Conservation (phyloP, 1,140 invertebrate species). For the Lethrus apterus region DNA sequence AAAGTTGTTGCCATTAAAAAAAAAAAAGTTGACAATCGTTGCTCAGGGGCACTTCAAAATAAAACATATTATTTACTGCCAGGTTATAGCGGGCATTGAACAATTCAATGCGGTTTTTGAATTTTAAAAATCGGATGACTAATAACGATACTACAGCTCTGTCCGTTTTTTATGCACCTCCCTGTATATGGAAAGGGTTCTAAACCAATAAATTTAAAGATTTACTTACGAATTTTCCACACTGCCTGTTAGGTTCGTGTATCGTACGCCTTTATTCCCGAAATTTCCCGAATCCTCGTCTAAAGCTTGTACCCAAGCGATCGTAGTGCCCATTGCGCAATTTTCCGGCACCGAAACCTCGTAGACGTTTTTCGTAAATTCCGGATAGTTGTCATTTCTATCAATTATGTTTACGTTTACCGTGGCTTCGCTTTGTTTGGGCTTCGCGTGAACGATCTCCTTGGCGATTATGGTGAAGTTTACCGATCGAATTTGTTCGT, state of each 20-base stretch:
- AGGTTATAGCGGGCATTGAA: too few relatives aligned
- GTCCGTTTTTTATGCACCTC: not conserved
- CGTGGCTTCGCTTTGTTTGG: constrained; percentile 66
- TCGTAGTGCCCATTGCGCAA: constrained; percentile 69
- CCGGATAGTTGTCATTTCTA: constrained; percentile 90
- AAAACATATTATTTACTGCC: too few relatives aligned
- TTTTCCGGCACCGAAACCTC: constrained; percentile 77
- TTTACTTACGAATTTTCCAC: constrained; percentile 75
- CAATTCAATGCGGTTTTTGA: too few relatives aligned
- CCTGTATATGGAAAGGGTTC: not conserved
- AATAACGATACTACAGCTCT: too few relatives aligned
- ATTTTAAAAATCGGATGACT: too few relatives aligned
- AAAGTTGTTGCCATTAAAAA: too few relatives aligned
- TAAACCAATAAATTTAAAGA: not conserved
- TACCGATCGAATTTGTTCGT: constrained; percentile 69
- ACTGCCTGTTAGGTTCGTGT: constrained; percentile 71
- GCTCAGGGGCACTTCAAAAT: too few relatives aligned
- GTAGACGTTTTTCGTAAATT: constrained; percentile 73
- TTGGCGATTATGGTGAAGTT: constrained; percentile 82
- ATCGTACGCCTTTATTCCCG: constrained; percentile 80
- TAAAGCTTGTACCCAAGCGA: constrained; percentile 73
- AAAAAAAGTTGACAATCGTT: too few relatives aligned
- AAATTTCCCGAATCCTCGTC: constrained; percentile 80
- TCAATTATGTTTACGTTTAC: constrained; percentile 82
- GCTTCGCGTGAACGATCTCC: constrained; percentile 65